Percentiles rank a stretch among this genome's conserved stretches.
Conservation (phyloP, 2,113 vertebrate genomes). For the Peucedramus taeniatus region DNA sequence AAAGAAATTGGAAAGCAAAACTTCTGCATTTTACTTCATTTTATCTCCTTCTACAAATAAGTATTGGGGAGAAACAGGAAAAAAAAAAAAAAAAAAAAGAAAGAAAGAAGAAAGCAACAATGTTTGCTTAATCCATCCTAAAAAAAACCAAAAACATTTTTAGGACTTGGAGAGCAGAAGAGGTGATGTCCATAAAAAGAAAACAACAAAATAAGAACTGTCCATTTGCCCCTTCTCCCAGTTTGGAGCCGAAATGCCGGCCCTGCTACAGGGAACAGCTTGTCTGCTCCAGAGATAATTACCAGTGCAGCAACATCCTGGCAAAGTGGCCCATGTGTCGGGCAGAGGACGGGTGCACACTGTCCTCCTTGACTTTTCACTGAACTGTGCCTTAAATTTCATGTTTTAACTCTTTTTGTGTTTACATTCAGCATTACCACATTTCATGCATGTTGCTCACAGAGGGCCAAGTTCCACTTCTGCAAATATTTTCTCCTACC, state of each 20-base stretch:
- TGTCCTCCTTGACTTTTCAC: background rate
- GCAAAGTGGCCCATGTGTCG: background rate
- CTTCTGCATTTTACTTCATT: conserved; percentile 18
- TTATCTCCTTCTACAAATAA: background rate
- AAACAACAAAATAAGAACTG: background rate
- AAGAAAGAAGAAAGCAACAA: background rate
- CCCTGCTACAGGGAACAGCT: background rate
- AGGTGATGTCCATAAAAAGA: conserved; percentile 37
- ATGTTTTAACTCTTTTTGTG: background rate
- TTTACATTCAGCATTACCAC: background rate
- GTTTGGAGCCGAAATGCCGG: background rate
- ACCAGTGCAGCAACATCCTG: background rate
- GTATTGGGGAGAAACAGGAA: background rate
- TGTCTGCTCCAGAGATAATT: background rate
- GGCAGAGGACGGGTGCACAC: background rate
- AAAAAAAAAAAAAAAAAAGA: background rate
- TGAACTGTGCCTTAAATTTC: conserved; percentile 18
- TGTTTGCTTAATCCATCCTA: background rate
- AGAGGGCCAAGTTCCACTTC: background rate
- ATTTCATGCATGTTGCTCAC: background rate
- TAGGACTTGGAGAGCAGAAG: conserved; percentile 12
- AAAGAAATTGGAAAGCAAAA: conserved; percentile 33
- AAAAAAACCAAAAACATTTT: background rate
- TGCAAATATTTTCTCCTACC: background rate
- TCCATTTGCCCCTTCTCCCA: conserved; percentile 43